Evolutionary conservation across 1,140 invertebrate genomes (phyloP).

Genomic region (Cotesia chilonis): DNA sequence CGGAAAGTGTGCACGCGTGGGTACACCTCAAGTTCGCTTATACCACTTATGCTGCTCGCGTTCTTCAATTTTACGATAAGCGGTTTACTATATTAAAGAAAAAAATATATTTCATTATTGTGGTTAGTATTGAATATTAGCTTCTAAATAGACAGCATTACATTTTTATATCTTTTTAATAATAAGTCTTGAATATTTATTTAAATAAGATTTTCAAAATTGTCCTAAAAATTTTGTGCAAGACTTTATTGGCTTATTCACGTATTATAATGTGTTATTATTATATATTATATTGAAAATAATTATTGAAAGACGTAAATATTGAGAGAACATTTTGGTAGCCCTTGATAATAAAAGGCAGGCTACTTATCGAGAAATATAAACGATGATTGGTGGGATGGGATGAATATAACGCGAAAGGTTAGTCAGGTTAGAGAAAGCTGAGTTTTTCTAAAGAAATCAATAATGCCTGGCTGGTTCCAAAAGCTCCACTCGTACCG

Average conservation of each 20-base stretch:
- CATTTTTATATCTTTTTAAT: too few species aligned
- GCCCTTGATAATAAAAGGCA: neutral
- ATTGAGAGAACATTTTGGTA: neutral
- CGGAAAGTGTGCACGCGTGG: conserved; percentile 58
- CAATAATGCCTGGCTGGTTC: conserved; percentile 56
- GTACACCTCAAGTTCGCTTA: conserved; percentile 57
- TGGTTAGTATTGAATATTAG: neutral
- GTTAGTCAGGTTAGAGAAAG: conserved; percentile 6
- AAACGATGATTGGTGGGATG: conserved; percentile 32
- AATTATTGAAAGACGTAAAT: conserved; percentile 36
- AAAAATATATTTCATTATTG: neutral
- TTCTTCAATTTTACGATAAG: conserved; percentile 36
- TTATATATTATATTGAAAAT: neutral
- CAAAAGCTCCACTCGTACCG: conserved; percentile 25
- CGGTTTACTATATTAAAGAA: neutral
- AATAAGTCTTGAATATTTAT: too few species aligned
- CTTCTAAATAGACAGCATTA: too few species aligned
- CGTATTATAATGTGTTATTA: too few species aligned
- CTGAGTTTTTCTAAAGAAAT: conserved; percentile 57
- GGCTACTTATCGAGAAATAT: neutral
- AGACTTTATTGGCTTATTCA: too few species aligned
- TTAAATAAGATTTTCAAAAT: too few species aligned
- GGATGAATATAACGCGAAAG: conserved; percentile 43
- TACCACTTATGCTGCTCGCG: conserved; percentile 48
- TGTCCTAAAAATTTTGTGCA: too few species aligned